Percentiles rank a stretch among this genome's conserved stretches.
phyloP scores from a whole-genome alignment of 2,888 invertebrate species.

The Chironomus riparius region DNA sequence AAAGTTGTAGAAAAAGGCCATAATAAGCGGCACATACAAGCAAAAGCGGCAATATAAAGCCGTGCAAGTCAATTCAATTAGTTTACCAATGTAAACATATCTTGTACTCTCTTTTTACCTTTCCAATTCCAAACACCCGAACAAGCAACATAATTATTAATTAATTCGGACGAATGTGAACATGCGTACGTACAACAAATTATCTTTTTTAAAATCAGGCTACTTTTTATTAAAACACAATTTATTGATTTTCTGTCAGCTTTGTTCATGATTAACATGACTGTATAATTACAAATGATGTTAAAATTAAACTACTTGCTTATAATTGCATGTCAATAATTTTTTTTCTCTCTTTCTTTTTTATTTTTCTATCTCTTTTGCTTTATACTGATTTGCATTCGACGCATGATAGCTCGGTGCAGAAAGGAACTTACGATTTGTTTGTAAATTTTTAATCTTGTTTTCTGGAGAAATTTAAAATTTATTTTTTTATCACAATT shows the following conservation, averaged over 20 bases:
- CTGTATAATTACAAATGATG: slow-evolving; percentile 10
- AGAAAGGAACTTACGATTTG: too few species aligned
- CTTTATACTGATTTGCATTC: not conserved
- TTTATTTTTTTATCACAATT: too few species aligned
- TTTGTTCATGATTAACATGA: slow-evolving; percentile 8
- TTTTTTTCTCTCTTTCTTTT: not conserved
- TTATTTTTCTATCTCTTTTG: not conserved
- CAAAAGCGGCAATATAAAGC: not conserved
- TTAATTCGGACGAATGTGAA: not conserved
- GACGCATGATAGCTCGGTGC: not conserved
- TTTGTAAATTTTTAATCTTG: too few species aligned
- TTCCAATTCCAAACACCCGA: not conserved
- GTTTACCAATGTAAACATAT: not conserved
- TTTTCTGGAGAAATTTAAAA: too few species aligned
- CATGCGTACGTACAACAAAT: not conserved
- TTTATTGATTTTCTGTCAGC: slow-evolving; percentile 3
- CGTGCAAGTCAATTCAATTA: not conserved
- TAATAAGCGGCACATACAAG: not conserved
- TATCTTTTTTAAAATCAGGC: not conserved
- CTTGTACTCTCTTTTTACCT: not conserved
- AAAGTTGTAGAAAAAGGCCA: not conserved
- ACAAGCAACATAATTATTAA: not conserved
- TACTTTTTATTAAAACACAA: not conserved
- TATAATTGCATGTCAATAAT: slow-evolving; percentile 18
- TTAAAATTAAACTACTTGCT: slow-evolving; percentile 2